A percentile compares a stretch with the other conserved stretches of the same genome.
Conservation (phyloP, 2,797 vertebrate genomes). For the Intellagama lesueurii region DNA sequence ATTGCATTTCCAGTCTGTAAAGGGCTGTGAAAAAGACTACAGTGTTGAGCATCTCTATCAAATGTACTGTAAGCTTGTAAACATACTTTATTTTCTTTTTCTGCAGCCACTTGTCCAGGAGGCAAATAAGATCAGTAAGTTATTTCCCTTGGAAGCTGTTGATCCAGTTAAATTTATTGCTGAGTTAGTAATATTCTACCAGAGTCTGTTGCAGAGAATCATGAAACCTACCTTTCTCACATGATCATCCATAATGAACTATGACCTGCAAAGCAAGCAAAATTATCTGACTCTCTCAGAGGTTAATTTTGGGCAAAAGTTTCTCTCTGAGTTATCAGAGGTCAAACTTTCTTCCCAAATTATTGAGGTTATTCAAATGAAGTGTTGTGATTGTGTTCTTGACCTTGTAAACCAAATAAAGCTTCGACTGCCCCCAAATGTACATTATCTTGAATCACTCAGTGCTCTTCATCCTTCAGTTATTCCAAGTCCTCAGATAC, state of each 20-base stretch:
- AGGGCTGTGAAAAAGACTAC: conserved; percentile 15
- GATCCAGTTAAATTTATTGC: conserved; percentile 28
- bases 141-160: conserved; percentile 13
- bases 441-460: conserved; percentile 4
- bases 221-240: neutral
- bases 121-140: conserved; percentile 18
- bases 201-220: neutral
- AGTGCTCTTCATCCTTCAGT: neutral
- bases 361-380: neutral
- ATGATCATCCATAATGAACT: neutral
- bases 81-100: conserved; percentile 20
- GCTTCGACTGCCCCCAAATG: neutral
- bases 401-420: neutral
- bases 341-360: conserved; percentile 14
- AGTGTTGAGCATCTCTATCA: conserved; percentile 12
- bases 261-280: neutral
- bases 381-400: conserved; percentile 6
- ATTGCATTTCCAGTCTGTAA: conserved; percentile 3
- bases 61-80: conserved; percentile 20
- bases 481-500: neutral
- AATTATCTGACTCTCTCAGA: neutral
- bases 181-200: conserved; percentile 18
- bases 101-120: conserved; percentile 14
- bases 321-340: neutral
- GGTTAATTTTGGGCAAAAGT: neutral